These are phyloP conservation scores for Agelaius tricolor DNA, from an alignment of 2,113 vertebrate genomes.

Conservation along the genomic window DNA sequence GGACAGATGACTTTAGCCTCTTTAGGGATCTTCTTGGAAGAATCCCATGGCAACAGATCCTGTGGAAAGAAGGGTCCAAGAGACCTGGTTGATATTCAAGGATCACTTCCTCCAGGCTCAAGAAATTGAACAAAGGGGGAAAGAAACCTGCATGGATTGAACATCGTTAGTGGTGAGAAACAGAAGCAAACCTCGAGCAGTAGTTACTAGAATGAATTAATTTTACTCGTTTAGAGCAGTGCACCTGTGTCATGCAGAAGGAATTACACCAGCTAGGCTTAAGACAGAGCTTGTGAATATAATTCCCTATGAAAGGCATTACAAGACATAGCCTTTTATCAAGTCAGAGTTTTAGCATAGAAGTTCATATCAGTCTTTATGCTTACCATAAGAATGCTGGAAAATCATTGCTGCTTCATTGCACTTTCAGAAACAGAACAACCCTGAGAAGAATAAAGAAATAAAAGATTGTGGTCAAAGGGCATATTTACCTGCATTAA, in stretches of 20 bases:
- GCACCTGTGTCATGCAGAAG: neutral
- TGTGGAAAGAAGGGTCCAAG: accelerated
- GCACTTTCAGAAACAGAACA: neutral
- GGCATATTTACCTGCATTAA: neutral
- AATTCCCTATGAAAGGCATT: neutral
- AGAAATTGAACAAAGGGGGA: neutral
- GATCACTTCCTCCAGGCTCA: neutral
- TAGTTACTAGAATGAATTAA: neutral
- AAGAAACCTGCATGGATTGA: neutral
- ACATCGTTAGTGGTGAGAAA: neutral
- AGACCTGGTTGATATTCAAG: neutral
- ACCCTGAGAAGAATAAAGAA: neutral
- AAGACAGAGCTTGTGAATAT: neutral
- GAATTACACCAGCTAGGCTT: neutral
- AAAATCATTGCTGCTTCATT: neutral
- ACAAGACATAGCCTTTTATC: neutral
- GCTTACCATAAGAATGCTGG: neutral
- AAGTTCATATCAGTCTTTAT: neutral
- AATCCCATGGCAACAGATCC: accelerated
- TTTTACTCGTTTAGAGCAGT: neutral
- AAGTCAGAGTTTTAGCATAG: neutral
- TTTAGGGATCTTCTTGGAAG: neutral
- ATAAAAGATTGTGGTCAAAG: neutral
- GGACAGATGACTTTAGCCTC: neutral
- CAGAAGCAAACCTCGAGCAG: neutral